A percentile compares a stretch with the other conserved stretches of the same genome.
phyloP scores from a whole-genome alignment of 2,888 invertebrate species.

The Maniola hyperantus region DNA sequence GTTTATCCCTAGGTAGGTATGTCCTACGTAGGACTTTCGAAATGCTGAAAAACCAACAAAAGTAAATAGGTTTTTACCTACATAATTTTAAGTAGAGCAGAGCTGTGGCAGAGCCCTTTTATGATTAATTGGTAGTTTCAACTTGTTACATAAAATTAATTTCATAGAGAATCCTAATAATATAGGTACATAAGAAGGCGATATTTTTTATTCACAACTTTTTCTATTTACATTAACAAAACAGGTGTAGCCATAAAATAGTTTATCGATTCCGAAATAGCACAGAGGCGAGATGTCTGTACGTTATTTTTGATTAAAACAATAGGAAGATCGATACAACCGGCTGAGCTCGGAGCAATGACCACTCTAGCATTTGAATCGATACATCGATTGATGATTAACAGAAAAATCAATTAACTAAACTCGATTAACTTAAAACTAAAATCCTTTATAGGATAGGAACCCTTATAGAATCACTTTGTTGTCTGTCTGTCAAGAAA shows the following conservation, averaged over 20 bases:
- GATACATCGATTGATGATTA: slow-evolving; percentile 7
- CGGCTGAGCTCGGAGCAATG: slow-evolving; percentile 33
- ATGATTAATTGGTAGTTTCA: no score
- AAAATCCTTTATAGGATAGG: no score
- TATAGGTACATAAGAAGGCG: no score
- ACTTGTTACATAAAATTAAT: not conserved
- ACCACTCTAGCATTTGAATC: slow-evolving; percentile 4
- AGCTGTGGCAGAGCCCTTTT: no score
- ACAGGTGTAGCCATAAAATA: slow-evolving; percentile 33
- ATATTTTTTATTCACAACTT: not conserved
- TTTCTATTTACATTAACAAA: slow-evolving; percentile 14
- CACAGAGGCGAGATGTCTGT: slow-evolving; percentile 19
- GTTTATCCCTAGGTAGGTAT: no score
- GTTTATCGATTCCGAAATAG: slow-evolving; percentile 36
- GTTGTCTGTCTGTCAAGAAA: no score
- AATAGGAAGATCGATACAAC: slow-evolving; percentile 30
- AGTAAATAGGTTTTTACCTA: no score
- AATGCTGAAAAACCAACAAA: no score
- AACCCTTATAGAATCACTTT: no score
- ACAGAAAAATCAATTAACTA: slow-evolving; percentile 1
- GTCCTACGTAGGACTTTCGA: no score
- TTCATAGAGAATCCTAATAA: not conserved
- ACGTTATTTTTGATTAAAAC: slow-evolving; percentile 35
- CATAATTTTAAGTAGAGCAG: no score
- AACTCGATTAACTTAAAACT: no score